phyloP scores from a whole-genome alignment of 2,888 invertebrate species.

The Chaetogeoica ovagalla region DNA sequence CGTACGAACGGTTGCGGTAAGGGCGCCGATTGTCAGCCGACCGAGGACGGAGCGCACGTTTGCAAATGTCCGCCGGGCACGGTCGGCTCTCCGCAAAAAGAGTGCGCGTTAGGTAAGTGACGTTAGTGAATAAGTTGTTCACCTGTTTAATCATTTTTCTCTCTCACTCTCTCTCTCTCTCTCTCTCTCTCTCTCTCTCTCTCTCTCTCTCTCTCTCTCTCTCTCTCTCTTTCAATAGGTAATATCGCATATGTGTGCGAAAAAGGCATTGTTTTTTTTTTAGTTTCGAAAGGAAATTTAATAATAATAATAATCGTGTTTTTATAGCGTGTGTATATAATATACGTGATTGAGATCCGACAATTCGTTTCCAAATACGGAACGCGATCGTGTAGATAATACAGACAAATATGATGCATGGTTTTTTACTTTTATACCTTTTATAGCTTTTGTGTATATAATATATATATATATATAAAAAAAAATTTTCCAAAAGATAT shows the following conservation, averaged over 20 bases:
- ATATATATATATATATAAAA: constrained; percentile 8
- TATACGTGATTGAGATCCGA: too few species aligned
- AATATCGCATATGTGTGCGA: too few species aligned
- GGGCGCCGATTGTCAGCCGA: constrained; percentile 81
- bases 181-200: too few species aligned
- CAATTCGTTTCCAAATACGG: too few species aligned
- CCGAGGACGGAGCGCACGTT: constrained; percentile 74
- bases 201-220: too few species aligned
- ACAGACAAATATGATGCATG: constrained; percentile 8
- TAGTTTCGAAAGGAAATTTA: too few species aligned
- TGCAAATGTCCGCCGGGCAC: constrained; percentile 79
- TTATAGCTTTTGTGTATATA: constrained; percentile 38
- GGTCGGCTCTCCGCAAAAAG: constrained; percentile 72
- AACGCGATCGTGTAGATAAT: too few species aligned
- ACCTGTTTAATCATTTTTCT: neutral
- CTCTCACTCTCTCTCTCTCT: neutral
- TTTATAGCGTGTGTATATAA: too few species aligned
- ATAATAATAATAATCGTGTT: too few species aligned
- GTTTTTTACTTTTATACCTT: constrained; percentile 2
- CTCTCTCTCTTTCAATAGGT: too few species aligned
- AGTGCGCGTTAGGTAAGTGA: constrained; percentile 70
- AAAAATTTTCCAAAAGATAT: neutral
- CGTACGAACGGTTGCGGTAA: constrained; percentile 81
- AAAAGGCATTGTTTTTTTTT: too few species aligned
- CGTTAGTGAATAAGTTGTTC: too few species aligned